phyloP scores from a whole-genome alignment of 2,888 invertebrate species.

The Drosophila formosana region DNA sequence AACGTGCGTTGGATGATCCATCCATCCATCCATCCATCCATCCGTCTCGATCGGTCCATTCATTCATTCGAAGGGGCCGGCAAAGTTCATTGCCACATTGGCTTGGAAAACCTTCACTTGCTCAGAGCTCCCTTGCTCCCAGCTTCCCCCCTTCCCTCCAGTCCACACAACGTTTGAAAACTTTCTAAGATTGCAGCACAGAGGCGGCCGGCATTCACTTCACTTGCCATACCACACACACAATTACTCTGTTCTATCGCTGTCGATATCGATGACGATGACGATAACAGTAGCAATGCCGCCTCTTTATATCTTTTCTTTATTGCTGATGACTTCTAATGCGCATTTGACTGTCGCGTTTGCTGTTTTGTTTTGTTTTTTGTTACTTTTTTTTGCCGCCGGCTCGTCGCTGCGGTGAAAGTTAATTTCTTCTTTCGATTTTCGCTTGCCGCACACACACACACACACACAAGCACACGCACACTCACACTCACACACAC shows the following conservation, averaged over 20 bases:
- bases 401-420: conserved; percentile 61
- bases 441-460: conserved; percentile 61
- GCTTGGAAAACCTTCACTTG: conserved; percentile 44
- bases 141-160: not conserved
- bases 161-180: conserved; percentile 1
- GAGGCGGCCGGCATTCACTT: conserved; percentile 37
- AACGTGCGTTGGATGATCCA: conserved; percentile 41
- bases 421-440: conserved; percentile 72
- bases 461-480: conserved; percentile 16
- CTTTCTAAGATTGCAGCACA: conserved; percentile 43
- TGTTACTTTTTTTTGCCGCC: conserved; percentile 25
- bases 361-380: conserved; percentile 28
- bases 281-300: conserved; percentile 29
- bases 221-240: not conserved
- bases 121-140: not conserved
- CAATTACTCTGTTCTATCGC: conserved; percentile 10
- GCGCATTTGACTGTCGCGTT: conserved; percentile 58
- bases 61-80: conserved; percentile 15
- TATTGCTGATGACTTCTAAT: conserved; percentile 68
- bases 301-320: conserved; percentile 1
- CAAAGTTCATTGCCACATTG: conserved; percentile 63
- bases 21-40: conserved; percentile 1
- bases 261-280: conserved; percentile 8
- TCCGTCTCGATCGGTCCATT: not conserved
- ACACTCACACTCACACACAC: conserved; percentile 19